A percentile compares a stretch with the other conserved stretches of the same genome.
phyloP scores from a whole-genome alignment of 2,113 vertebrate species.

The Buteo buteo region DNA sequence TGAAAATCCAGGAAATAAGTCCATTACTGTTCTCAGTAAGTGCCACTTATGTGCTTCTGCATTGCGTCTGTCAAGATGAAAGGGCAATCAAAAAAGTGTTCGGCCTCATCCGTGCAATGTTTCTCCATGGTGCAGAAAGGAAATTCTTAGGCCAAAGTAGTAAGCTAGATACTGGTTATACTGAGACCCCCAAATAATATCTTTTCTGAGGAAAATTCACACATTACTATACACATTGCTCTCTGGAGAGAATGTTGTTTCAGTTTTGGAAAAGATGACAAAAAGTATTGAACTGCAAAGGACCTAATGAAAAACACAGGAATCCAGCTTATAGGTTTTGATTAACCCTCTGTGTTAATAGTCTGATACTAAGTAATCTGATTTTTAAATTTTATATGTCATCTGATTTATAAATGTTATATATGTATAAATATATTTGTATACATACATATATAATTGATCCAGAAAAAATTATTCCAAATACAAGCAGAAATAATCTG shows the following conservation, averaged over 20 bases:
- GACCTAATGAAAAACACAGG: background rate
- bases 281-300: background rate
- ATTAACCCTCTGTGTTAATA: background rate
- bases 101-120: background rate
- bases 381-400: background rate
- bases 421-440: background rate
- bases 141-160: background rate
- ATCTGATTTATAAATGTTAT: background rate
- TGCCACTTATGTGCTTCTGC: constrained; percentile 20
- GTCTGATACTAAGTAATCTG: background rate
- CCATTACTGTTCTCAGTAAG: constrained; percentile 51
- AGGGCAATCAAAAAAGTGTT: background rate
- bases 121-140: background rate
- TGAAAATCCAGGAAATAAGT: constrained; percentile 55
- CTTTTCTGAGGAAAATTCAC: background rate
- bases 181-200: background rate
- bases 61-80: constrained; percentile 35
- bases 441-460: background rate
- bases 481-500: background rate
- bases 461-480: background rate
- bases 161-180: background rate
- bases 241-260: background rate
- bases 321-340: background rate
- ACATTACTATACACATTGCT: background rate
- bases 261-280: background rate